Conservation (phyloP, 1,140 invertebrate genomes). For the Meloidogyne exigua region DNA sequence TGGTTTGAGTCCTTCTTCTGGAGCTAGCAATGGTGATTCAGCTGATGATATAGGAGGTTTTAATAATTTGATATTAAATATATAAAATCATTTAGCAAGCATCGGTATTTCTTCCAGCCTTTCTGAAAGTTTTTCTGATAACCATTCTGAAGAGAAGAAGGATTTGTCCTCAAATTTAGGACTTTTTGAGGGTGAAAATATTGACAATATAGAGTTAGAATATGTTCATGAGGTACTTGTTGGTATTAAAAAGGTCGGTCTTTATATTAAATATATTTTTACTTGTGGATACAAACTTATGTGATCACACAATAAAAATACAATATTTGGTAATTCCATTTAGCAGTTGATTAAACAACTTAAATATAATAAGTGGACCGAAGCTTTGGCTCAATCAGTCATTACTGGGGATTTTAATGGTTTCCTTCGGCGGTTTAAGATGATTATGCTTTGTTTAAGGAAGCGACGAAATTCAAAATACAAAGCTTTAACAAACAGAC, state of each 20-base stretch:
- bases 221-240: slow-evolving; percentile 22
- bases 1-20: slow-evolving; percentile 19
- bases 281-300: too few relatives aligned
- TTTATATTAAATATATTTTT: neutral
- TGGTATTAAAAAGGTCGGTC: slow-evolving; percentile 19
- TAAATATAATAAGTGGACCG: slow-evolving; percentile 29
- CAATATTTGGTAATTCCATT: slow-evolving; percentile 12
- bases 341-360: slow-evolving; percentile 29
- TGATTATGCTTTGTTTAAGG: slow-evolving; percentile 27
- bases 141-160: slow-evolving; percentile 10
- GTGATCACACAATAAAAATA: too few relatives aligned
- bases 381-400: slow-evolving; percentile 12
- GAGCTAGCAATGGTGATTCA: slow-evolving; percentile 11
- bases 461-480: slow-evolving; percentile 20
- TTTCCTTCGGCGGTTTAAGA: slow-evolving; percentile 23
- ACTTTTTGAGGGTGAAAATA: slow-evolving; percentile 18
- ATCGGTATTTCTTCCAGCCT: slow-evolving; percentile 4
- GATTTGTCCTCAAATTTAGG: neutral
- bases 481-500: neutral
- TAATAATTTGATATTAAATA: neutral
- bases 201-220: slow-evolving; percentile 21
- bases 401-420: slow-evolving; percentile 18
- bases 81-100: neutral
- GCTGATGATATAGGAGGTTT: slow-evolving; percentile 28
- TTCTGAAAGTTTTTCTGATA: slow-evolving; percentile 9